Base-by-base conservation (phyloP, 2,113 vertebrate species). In the Carassius auratus region DNA sequence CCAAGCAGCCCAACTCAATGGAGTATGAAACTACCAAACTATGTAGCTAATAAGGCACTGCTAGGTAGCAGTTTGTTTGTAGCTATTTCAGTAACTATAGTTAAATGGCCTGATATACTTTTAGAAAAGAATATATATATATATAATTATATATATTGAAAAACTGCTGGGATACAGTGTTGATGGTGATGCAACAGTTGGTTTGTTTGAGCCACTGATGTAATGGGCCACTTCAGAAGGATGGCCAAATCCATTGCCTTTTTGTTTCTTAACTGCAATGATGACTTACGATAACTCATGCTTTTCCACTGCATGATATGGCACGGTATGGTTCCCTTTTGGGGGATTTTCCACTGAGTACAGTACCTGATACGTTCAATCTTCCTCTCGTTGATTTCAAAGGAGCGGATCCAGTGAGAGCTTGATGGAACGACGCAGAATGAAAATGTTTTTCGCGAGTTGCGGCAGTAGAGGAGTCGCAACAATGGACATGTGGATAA, bases 21-120 rank as follows among this genome's bases (percentile, higher is more conserved):
- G 95, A 96, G 90, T 95, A 95, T n/a, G 95, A 96, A 89, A 95
- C 95, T 84, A 95, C 95, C 90, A 95, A 95, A 94, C 92, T 96
- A 90, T 96, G 95, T 94, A 95, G 95, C 91, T 96, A 96, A 93
- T 3, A 48, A 48, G 45, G 45, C 45, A 48, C 45, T 48, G 45
- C 45, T 12, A 48, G 45, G 45, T 48, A 48, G 9, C 45, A 48
- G 45, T 48, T 12, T 48, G 12, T 48, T 48, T 48, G 45, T 48
- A 48, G 45, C 45, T 48, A 12, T 48, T 48, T 48, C 45, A 48
- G 45, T 48, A 48, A 3, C 45, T 48, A 3, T 48, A 92, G 78
- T 85, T 79, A 86, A 89, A 85, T 48, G 48, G 85, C 87, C 89
- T 81, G 86, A 82, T 83, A 89, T 30, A 84, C 87, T 88, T 87